Conservation (phyloP, 2,888 invertebrate genomes). For the Drosophila birchii region DNA sequence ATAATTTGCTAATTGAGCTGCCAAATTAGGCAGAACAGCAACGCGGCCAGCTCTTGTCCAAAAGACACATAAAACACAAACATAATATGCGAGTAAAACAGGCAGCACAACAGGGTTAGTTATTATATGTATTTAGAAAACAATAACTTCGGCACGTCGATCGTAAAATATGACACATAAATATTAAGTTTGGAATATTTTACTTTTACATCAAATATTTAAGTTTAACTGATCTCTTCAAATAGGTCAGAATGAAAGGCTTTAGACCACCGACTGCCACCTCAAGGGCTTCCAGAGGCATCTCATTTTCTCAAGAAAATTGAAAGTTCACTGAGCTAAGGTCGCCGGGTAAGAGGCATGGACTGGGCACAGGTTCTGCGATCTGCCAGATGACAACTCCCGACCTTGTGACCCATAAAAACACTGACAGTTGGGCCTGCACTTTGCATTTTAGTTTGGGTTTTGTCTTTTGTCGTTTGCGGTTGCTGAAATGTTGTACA, state of each 20-base stretch:
- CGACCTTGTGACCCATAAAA: conserved; percentile 70
- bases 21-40: conserved; percentile 36
- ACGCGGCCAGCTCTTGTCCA: background rate
- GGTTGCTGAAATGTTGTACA: conserved; percentile 24
- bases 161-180: too few species aligned
- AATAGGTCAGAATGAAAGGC: conserved; percentile 9
- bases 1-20: conserved; percentile 29
- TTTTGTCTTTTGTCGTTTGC: conserved; percentile 19
- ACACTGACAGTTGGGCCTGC: conserved; percentile 37
- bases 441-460: conserved; percentile 34
- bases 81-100: background rate
- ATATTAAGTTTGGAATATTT: background rate
- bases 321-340: conserved; percentile 54
- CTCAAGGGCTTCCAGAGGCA: conserved; percentile 4
- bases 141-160: background rate
- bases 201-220: background rate
- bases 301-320: conserved; percentile 34
- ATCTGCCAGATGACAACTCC: conserved; percentile 20
- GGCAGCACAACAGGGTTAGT: background rate
- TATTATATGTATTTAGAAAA: background rate
- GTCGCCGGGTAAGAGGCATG: conserved; percentile 55
- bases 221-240: background rate
- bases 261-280: too few species aligned
- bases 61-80: background rate
- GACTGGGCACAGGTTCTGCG: conserved; percentile 48